Conservation (phyloP, 2,113 vertebrate species). For the Phasianus colchicus region DNA sequence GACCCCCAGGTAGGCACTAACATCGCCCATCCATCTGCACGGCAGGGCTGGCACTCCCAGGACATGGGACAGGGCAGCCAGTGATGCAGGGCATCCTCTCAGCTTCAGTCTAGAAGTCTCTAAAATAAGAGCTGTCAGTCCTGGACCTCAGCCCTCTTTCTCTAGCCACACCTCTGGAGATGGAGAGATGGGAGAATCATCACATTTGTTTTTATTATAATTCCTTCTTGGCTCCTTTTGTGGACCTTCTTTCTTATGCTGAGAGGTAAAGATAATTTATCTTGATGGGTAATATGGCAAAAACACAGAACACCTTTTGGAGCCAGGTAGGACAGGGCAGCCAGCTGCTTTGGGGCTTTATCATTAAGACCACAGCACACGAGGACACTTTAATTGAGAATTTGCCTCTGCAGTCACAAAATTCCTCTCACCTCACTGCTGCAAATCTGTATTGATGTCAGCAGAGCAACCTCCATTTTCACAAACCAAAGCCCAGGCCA, state of each 20-base stretch:
- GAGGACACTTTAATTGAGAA: not conserved
- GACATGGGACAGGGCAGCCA: not conserved
- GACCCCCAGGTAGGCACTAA: not conserved
- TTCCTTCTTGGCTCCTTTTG: not conserved
- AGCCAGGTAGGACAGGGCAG: not conserved
- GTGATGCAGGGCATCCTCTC: accelerated
- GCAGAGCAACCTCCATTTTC: conserved; percentile 21
- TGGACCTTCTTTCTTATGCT: not conserved
- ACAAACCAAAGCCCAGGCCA: not conserved
- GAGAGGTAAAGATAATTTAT: not conserved
- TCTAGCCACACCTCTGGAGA: not conserved
- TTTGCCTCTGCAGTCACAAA: not conserved
- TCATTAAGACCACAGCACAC: not conserved
- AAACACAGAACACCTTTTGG: not conserved
- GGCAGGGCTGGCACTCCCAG: not conserved
- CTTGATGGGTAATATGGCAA: not conserved
- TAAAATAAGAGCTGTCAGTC: not conserved
- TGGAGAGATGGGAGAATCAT: not conserved
- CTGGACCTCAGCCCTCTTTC: not conserved
- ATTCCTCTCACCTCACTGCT: conserved; percentile 14
- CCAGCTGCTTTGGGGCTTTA: conserved; percentile 23
- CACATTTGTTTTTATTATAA: not conserved
- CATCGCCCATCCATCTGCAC: not conserved
- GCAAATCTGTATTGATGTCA: not conserved
- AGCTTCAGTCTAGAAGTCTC: not conserved